Evolutionary conservation across 2,797 vertebrate species (phyloP).

Genomic region (Adrianichthys oophorus): DNA sequence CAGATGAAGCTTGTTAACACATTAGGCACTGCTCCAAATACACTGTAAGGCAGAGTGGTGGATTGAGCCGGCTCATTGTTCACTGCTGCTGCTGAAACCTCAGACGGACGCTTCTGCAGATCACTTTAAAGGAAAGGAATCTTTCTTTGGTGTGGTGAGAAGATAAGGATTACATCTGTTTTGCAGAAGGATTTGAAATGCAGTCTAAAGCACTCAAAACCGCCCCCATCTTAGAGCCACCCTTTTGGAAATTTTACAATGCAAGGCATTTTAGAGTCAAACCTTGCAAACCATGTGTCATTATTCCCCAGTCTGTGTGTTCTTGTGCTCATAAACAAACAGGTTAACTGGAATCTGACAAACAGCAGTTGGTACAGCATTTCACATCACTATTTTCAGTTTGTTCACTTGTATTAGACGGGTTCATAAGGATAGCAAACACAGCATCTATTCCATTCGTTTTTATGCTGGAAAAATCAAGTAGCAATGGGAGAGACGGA

Average conservation of each 20-base stretch:
- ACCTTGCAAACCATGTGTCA: constrained; percentile 49
- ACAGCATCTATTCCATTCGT: constrained; percentile 36
- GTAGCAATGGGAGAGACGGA: constrained; percentile 1
- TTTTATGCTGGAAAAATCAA: constrained; percentile 43
- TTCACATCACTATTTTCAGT: constrained; percentile 13
- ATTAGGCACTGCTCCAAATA: constrained; percentile 9
- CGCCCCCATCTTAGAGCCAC: neutral
- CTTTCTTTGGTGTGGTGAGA: constrained; percentile 8
- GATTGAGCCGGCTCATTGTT: constrained; percentile 5
- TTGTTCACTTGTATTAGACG: constrained; percentile 6
- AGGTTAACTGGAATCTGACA: constrained; percentile 60
- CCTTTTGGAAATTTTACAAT: constrained; percentile 32
- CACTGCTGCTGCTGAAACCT: neutral
- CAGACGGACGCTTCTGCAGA: neutral
- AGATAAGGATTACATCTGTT: constrained; percentile 3
- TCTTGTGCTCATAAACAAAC: constrained; percentile 57
- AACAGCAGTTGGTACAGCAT: constrained; percentile 26
- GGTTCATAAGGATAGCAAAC: constrained; percentile 46
- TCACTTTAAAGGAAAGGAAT: constrained; percentile 16
- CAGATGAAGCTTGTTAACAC: constrained; percentile 3
- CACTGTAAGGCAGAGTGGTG: neutral
- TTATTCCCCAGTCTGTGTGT: constrained; percentile 58
- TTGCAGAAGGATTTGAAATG: constrained; percentile 7
- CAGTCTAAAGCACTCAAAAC: neutral
- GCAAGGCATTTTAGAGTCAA: constrained; percentile 52